Evolutionary conservation across 1,140 invertebrate genomes (phyloP), one percentile per base, ranked within the genome.

Genomic region (Tachypleus tridentatus): DNA sequence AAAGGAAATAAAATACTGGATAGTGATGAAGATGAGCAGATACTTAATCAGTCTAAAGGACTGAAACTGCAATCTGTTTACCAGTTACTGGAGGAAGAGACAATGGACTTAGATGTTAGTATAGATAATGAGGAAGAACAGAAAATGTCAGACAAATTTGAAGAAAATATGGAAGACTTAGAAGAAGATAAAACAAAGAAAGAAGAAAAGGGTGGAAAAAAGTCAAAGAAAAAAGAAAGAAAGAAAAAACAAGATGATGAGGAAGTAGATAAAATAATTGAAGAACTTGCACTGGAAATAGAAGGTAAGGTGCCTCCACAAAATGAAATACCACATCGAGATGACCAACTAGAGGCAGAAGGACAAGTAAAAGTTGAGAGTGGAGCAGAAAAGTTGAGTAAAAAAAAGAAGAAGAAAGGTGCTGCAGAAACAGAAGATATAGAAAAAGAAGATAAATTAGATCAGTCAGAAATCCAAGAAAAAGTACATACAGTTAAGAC

Each of bases 401-500:
- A 53, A 8, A 51, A 10, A 54, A 66, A 66, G 47, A 49, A 48
- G 62, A 64, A 65, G 47, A 65, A 65, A 60, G n/a, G 48, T 49
- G 61, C 10, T 49, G 29, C 53, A 29, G 61, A 53, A n/a, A 60
- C 11, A 49, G 59, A 61, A 57, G 60, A 68, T 4, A 64, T 9
- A 8, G 29, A 61, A 61, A 61, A 66, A 60, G 54, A 57, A 57
- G 53, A 68, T 66, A 50, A 59, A 64, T 61, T 49, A 68, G 47
- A 68, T 64, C 4, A 61, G n/a, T 57, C 11, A 29, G 10, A 60
- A 53, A 8, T 53, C 52, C 83, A 83, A 52, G 82, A 81, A 64
- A 77, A 74, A 65, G 81, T 79, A 63, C 71, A 78, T 50, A 86
- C 86, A 8, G 82, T 91, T 47, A 91, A 91, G 78, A 85, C 86